A percentile compares a stretch with the other conserved stretches of the same genome.
phyloP scores from a whole-genome alignment of 2,797 vertebrate genomes.

The Peromyscus nudipes region DNA sequence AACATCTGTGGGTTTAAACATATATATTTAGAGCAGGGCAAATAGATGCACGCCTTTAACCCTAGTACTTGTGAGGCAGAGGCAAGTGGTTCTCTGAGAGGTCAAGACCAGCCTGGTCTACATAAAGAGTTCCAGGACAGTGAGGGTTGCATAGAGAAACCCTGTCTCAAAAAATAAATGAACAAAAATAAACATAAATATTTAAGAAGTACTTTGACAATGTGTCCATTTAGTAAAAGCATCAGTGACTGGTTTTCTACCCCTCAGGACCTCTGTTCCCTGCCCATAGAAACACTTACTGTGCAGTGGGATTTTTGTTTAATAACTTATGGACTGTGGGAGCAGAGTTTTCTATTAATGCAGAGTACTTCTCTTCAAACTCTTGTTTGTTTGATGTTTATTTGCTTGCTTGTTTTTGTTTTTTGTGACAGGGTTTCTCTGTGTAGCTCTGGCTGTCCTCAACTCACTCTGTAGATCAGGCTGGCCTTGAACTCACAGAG shows the following conservation, averaged over 20 bases:
- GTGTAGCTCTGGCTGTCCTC: background rate
- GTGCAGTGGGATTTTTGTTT: background rate
- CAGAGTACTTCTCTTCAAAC: background rate
- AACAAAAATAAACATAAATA: background rate
- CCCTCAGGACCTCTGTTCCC: background rate
- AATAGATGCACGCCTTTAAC: background rate
- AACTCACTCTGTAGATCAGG: background rate
- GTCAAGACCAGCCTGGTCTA: background rate
- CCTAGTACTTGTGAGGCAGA: background rate
- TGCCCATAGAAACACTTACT: background rate
- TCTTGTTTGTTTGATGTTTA: background rate
- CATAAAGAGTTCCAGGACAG: background rate
- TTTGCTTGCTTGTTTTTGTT: background rate
- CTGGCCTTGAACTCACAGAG: too few species aligned
- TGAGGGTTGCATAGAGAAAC: background rate
- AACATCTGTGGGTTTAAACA: background rate
- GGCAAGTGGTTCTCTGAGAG: background rate
- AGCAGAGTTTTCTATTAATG: background rate
- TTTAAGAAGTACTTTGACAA: background rate
- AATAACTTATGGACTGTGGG: background rate
- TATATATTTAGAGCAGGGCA: background rate
- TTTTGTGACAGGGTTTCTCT: background rate
- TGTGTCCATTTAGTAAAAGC: background rate
- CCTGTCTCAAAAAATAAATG: background rate
- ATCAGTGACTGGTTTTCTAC: background rate